Evolutionary conservation across 2,888 invertebrate species (phyloP), one percentile per base, ranked within the genome.

Genomic region (Stenolophus ochropezus): DNA sequence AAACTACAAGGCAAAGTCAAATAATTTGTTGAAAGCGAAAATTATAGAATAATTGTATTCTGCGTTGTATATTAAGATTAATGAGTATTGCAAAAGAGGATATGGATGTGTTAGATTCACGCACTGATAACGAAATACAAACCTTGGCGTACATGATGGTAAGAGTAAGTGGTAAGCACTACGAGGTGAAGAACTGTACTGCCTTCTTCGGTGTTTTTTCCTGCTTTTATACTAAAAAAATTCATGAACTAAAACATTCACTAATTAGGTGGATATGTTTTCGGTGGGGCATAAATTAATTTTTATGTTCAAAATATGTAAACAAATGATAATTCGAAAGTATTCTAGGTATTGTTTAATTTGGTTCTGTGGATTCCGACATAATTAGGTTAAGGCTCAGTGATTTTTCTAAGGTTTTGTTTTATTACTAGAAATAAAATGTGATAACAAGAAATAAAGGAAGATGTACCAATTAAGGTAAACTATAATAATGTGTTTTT

Each of bases 261-360:
- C 75, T 56, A 75, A 53, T 75, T 75, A 75, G n/a, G 14, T 56
- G 8, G 25, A 27, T 18, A 27, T 53, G 23, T 51, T 23, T 49
- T 53, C n/a, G 75, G 75, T 75, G 53, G 75, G 53, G 75, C 2
- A 53, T 47, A 23, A 73, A 51, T 49, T 47, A 47, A 49, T 49
- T 73, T 49, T 49, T 51, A 73, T 75, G 53, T 53, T 33, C 20
- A 53, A 75, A 75, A 51, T 23, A 49, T 73, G 47, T 49, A 47
- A 73, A 75, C 20, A 75, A 75, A 75, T 75, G 56, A 27, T 75
- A 53, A 75, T 75, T 75, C 27, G 75, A 75, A 75, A 75, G 53
- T 75, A 49, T 49, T 49, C 49, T 14, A 27, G 20, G 25, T 53
- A 53, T 75, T 56, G 53, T 51, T 53, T 25, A 53, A 53, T 53